A percentile compares a stretch with the other conserved stretches of the same genome.
phyloP scores from a whole-genome alignment of 2,113 vertebrate species.

The Zosterops hypoxanthus region DNA sequence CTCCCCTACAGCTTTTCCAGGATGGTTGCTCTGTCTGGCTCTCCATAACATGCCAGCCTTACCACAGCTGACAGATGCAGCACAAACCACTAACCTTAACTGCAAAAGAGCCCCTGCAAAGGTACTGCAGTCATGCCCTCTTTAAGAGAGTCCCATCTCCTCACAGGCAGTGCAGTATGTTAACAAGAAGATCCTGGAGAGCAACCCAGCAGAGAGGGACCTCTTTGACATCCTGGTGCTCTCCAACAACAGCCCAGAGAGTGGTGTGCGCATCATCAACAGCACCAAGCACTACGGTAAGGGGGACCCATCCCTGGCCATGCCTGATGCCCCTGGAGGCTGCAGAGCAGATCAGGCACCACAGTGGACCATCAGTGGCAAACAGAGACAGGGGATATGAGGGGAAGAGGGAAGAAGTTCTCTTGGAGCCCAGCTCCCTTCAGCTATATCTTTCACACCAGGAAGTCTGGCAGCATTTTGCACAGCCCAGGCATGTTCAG shows the following conservation, averaged over 20 bases:
- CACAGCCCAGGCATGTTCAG: neutral
- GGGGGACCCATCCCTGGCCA: rapidly evolving
- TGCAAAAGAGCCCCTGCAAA: neutral
- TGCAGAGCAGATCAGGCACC: neutral
- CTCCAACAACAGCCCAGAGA: constrained; percentile 73
- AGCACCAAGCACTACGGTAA: constrained; percentile 76
- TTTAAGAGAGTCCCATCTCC: neutral
- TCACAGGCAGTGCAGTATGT: constrained; percentile 74
- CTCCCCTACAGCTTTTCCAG: neutral
- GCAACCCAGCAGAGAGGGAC: constrained; percentile 65
- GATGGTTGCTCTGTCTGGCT: neutral
- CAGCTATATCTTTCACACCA: rapidly evolving
- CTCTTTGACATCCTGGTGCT: constrained; percentile 81
- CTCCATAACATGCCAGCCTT: neutral
- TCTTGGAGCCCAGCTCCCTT: neutral
- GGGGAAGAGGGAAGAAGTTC: neutral
- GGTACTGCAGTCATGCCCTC: neutral
- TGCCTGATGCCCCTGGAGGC: neutral
- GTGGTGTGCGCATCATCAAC: constrained; percentile 59
- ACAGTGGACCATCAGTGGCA: neutral
- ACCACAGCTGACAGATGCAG: neutral
- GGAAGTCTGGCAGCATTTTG: neutral
- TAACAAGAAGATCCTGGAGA: constrained; percentile 74
- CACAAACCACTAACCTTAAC: neutral
- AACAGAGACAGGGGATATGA: neutral